Evolutionary conservation across 2,797 vertebrate species (phyloP).

Genomic region (Enteromius treurensis): DNA sequence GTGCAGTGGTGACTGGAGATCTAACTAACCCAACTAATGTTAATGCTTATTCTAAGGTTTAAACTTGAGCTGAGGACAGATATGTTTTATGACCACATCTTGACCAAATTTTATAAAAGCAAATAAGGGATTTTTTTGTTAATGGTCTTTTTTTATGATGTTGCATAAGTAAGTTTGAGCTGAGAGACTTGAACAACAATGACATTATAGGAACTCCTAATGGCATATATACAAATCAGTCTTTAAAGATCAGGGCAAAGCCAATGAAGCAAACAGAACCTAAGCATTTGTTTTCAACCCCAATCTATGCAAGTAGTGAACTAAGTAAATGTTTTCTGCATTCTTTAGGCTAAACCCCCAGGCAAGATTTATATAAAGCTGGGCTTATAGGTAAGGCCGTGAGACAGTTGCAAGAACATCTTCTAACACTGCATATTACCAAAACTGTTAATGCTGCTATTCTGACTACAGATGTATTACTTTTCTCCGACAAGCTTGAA

Average conservation of each 20-base stretch:
- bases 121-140: constrained; percentile 56
- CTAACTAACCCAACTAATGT: background rate
- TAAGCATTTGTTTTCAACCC: constrained; percentile 1
- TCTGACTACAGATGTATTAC: constrained; percentile 5
- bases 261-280: constrained; percentile 3
- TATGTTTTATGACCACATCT: background rate
- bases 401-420: background rate
- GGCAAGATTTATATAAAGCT: constrained; percentile 31
- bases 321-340: constrained; percentile 16
- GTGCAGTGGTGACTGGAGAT: background rate
- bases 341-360: constrained; percentile 19
- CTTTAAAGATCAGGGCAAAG: constrained; percentile 33
- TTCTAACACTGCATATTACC: background rate
- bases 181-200: constrained; percentile 50
- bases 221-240: constrained; percentile 52
- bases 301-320: background rate
- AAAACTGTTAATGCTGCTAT: background rate
- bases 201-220: constrained; percentile 25
- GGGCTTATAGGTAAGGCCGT: background rate
- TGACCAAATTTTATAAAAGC: constrained; percentile 43
- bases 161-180: constrained; percentile 63
- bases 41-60: background rate
- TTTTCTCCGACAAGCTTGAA: constrained; percentile 14
- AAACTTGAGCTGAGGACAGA: background rate
- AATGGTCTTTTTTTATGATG: constrained; percentile 64